Evolutionary conservation across 2,113 vertebrate species (phyloP).

Genomic region (Nematolebias whitei): DNA sequence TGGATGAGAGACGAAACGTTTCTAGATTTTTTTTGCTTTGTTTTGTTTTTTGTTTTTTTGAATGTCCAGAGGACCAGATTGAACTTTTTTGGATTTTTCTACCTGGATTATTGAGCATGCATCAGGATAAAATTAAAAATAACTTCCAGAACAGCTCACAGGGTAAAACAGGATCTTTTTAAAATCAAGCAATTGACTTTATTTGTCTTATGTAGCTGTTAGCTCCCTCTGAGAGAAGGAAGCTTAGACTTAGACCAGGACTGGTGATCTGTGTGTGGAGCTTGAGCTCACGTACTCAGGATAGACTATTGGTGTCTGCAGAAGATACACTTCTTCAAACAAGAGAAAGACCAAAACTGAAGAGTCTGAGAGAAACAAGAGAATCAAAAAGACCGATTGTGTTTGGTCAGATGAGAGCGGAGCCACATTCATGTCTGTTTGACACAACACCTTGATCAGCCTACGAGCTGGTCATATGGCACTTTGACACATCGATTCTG

Average conservation of each 20-base stretch:
- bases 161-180: neutral
- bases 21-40: too few species aligned
- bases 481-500: too few species aligned
- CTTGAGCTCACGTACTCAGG: conserved; percentile 11
- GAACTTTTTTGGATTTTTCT: too few species aligned
- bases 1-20: too few species aligned
- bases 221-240: neutral
- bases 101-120: too few species aligned
- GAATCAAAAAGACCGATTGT: neutral
- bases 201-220: conserved; percentile 6
- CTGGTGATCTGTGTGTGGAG: conserved; percentile 5
- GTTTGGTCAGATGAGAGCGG: conserved; percentile 15
- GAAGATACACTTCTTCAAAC: neutral
- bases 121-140: too few species aligned
- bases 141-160: neutral
- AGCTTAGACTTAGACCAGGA: neutral
- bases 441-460: conserved; percentile 1
- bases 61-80: too few species aligned
- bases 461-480: neutral
- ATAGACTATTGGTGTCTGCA: neutral
- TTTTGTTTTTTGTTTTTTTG: too few species aligned
- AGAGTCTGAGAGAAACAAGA: neutral
- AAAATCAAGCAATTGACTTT: conserved; percentile 7
- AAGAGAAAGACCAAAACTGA: neutral
- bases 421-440: conserved; percentile 27